Base-by-base conservation (phyloP, 2,113 vertebrate genomes). In the Tachysurus fulvidraco region DNA sequence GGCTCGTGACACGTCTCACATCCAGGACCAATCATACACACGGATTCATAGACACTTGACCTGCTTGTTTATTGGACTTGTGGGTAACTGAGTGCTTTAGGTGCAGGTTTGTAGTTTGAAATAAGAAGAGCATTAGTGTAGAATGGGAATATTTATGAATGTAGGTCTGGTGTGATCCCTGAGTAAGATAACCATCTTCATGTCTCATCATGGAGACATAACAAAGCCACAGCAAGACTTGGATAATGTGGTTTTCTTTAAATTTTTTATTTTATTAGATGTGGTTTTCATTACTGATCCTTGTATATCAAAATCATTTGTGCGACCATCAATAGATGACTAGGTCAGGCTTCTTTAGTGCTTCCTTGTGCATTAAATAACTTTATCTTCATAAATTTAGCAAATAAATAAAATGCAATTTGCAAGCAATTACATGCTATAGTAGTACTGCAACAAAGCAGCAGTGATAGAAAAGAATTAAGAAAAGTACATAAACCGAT, bases 21-120 rank as follows among this genome's bases (percentile, higher is more conserved):
- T 59, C 23, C 28, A 44, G 30, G 36, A 46, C 91, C 90, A 91
- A 86, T 91, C 23, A 50, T 5, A 36, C 36, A 44, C 14, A 2
- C 25, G 79, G 5, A 21, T 50, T 28, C 14, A 44, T 69, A 81
- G 30, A 25, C 55, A 41, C 28, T 9, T 81, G 62, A 67, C 8
- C 46, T 36, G 81, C 83, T 41, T n/a, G 10, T 86, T 11, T 30
- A 69, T 12, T 41, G 60, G 88, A 79, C 76, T 85, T 87, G 14
- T 88, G 91, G 89, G 88, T 87, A 88, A 82, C 88, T 88, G 11
- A 88, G 91, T 90, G 65, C 19, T 65, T 77, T 6, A 12, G 13
- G 10, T 25, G 23, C 64, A 2, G 14, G n/a, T 30, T 69, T 46
- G 57, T 81, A 60, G 78, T 81, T 59, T 44, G 25, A 44, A 11